Evolutionary conservation across 2,888 invertebrate species (phyloP), one percentile per base, ranked within the genome.

Genomic region (Strigamia transsilvanica): DNA sequence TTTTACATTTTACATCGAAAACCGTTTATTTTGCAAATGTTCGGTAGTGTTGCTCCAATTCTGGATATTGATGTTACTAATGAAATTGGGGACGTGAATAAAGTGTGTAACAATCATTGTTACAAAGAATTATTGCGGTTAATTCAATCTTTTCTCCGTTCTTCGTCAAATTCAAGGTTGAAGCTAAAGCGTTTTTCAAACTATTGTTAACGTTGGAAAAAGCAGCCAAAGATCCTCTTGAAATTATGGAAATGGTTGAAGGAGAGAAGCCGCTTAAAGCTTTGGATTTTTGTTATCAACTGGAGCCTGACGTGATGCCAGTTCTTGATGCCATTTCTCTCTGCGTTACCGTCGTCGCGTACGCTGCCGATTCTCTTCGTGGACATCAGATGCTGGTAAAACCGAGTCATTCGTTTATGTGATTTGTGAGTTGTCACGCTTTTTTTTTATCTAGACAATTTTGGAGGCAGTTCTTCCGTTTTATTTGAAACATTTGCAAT

Each of bases 1-100:
- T 99, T 99, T 89, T 99, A 99, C 88, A 91, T 99, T 83, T 92
- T 99, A 88, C 99, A 99, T 87, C 91, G 99, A 80, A 99, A 99
- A 87, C 99, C 99, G 0, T 99, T 99, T 87, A 96, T 99, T 85
- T 90, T 99, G 81, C 98, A 99, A 91, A 97, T 99, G 97, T 99
- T 99, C 89, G 99, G 99, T 1, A 97, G 98, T 3, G 95, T 98
- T 0, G 98, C 99, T 0, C 96, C 97, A 1, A 95, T 98, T 87
- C 90, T 99, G 85, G 98, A 99, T 87, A 96, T 95, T 0, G 95
- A 95, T 86, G 94, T 80, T 12, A 80, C 84, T 81, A 86, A 94
- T 42, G 92, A 93, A 5, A 94, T 93, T 87, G 97, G 97, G 5
- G 96, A 97, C 89, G 96, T 97, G 0, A 96, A 96, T 87, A 95